phyloP scores from a whole-genome alignment of 2,888 invertebrate species.

The Yponomeuta plumbellus region DNA sequence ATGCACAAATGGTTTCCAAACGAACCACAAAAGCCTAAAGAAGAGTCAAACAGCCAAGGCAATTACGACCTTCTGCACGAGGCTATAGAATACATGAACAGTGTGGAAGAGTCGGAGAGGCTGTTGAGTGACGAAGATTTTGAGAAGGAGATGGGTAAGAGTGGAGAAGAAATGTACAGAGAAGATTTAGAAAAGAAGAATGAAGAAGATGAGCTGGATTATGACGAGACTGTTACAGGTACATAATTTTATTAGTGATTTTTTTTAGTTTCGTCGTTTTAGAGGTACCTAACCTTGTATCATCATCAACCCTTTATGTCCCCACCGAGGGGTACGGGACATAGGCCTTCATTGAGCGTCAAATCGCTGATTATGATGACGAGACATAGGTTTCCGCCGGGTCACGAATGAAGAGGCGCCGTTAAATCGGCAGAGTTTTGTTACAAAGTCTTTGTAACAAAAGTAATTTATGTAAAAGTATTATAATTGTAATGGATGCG shows the following conservation, averaged over 20 bases:
- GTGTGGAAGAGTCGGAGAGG: conserved; percentile 48
- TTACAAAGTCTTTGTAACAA: too few relatives aligned
- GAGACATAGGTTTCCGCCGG: too few relatives aligned
- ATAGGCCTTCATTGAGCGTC: too few relatives aligned
- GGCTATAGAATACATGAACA: conserved; percentile 52
- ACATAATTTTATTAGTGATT: conserved; percentile 24
- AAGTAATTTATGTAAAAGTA: too few relatives aligned
- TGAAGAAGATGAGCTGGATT: conserved; percentile 44
- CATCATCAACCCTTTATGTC: too few relatives aligned
- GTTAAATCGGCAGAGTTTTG: too few relatives aligned
- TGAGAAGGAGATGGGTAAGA: conserved; percentile 42
- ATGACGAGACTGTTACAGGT: conserved; percentile 53
- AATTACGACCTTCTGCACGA: conserved; percentile 46
- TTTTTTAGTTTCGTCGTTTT: not conserved
- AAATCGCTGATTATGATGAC: too few relatives aligned
- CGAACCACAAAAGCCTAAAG: conserved; percentile 12
- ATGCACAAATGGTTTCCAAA: conserved; percentile 73
- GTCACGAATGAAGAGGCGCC: too few relatives aligned
- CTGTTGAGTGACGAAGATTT: conserved; percentile 30
- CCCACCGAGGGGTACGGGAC: too few relatives aligned
- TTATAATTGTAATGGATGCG: too few relatives aligned
- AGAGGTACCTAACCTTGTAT: too few relatives aligned
- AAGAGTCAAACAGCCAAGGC: conserved; percentile 16
- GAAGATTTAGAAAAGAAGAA: conserved; percentile 63
- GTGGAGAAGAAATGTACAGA: conserved; percentile 69